These are phyloP conservation scores for Dolichomitus sp. DNA, from an alignment of 2,888 invertebrate genomes.

Conservation along the genomic window DNA sequence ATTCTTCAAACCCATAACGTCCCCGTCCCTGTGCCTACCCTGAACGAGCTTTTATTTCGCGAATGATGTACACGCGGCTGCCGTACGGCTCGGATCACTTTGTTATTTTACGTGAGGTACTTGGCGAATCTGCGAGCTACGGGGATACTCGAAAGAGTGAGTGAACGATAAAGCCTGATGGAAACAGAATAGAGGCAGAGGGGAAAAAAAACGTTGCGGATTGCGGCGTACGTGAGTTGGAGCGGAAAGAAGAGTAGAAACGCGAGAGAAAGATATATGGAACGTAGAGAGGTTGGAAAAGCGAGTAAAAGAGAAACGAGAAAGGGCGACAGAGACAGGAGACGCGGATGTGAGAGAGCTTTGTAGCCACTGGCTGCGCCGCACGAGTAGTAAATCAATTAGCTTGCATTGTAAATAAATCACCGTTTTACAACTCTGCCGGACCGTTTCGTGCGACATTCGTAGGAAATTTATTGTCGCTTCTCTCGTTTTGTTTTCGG, in stretches of 20 bases:
- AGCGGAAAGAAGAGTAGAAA: conserved; percentile 57
- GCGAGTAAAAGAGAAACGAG: conserved; percentile 55
- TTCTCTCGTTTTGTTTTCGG: conserved; percentile 75
- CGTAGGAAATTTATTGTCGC: conserved; percentile 84
- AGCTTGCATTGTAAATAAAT: conserved; percentile 85
- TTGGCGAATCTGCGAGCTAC: conserved; percentile 56
- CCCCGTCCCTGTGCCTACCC: conserved; percentile 33
- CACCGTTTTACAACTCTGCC: conserved; percentile 84
- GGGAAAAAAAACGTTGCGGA: conserved; percentile 13
- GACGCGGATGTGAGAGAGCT: conserved; percentile 69
- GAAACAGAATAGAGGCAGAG: conserved; percentile 8
- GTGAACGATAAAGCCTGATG: conserved; percentile 52
- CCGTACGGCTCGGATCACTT: conserved; percentile 74
- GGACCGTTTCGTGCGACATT: conserved; percentile 79
- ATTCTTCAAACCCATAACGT: conserved; percentile 58
- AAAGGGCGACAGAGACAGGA: conserved; percentile 52
- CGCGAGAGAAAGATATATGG: conserved; percentile 34
- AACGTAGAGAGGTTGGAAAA: conserved; percentile 37
- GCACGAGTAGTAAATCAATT: conserved; percentile 85
- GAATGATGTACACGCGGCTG: conserved; percentile 75
- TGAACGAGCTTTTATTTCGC: conserved; percentile 73
- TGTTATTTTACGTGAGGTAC: conserved; percentile 72
- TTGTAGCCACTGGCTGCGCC: conserved; percentile 71
- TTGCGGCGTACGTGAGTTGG: conserved; percentile 58
- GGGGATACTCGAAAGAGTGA: conserved; percentile 34